Base-by-base conservation (phyloP, 2,797 vertebrate genomes). In the Lutjanus campechanus region DNA sequence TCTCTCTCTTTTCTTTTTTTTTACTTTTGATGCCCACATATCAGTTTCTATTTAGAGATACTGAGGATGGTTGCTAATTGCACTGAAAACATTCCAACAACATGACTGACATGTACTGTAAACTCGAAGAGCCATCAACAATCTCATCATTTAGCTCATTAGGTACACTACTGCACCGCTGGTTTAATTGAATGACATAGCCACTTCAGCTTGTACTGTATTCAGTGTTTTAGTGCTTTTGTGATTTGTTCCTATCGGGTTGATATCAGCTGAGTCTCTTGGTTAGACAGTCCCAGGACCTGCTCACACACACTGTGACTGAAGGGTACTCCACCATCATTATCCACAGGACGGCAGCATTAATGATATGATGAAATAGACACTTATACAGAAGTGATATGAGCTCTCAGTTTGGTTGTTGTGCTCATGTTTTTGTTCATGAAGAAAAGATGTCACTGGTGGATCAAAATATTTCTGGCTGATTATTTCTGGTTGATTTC, bases 241-340 rank as follows among this genome's bases (percentile, higher is more conserved):
- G 11, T 62, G 53, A 16, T 12, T 36, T 22, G 25, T 77, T 73
- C 13, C 50, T 69, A 54, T 43, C 54, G 12, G 66, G 72, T 49
- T 63, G 44, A 72, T 53, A 71, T 58, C 55, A 69, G 19, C 17
- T 2, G 16, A 41, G 43, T 70, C 59, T 76, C 43, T 46, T 17
- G 25, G 54, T 60, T 68, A 16, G 46, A 46, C 66, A 46, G 69
- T 56, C 60, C 53, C 54, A 20, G 62, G 62, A 85, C 69, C 73
- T 78, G 81, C 36, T 82, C 55, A 69, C 62, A 75, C 76, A 81
- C 76, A 69, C 20, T 20, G 9, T 44, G 54, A 79, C 61, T 75
- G 62, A 76, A 83, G 68, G 56, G 64, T 73, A 76, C 83, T 88
- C 72, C 50, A 69, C 53, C 12, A 11, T 66, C 62, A 83, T 82